A percentile compares a stretch with the other conserved stretches of the same genome.
Evolutionary conservation across 2,113 vertebrate species (phyloP).

Genomic region (Picathartes gymnocephalus): DNA sequence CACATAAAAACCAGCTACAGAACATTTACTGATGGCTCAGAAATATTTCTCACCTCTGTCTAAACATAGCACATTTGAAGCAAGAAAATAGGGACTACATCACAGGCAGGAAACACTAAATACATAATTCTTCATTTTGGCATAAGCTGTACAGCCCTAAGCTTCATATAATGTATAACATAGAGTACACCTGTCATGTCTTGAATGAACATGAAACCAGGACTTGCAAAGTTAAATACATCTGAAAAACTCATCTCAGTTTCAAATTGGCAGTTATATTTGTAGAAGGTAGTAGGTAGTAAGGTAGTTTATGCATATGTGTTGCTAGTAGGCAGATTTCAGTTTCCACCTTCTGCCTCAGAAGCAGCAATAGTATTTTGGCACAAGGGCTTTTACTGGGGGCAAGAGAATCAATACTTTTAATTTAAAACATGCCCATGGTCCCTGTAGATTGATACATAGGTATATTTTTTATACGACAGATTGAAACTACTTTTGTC

Average conservation of each 20-base stretch:
- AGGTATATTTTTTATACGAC: background rate
- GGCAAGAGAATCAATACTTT: background rate
- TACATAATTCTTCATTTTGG: constrained; percentile 64
- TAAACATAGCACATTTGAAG: constrained; percentile 60
- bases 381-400: background rate
- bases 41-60: constrained; percentile 68
- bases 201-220: constrained; percentile 50
- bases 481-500: background rate
- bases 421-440: background rate
- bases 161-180: constrained; percentile 34
- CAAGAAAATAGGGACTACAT: constrained; percentile 49
- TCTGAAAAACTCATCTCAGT: constrained; percentile 36
- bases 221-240: constrained; percentile 55
- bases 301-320: background rate
- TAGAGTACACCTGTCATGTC: constrained; percentile 36
- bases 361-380: background rate
- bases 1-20: background rate
- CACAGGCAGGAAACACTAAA: constrained; percentile 67
- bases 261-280: constrained; percentile 19
- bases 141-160: background rate
- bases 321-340: background rate
- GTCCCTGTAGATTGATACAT: background rate
- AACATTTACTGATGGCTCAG: constrained; percentile 55
- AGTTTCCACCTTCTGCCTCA: background rate
- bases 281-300: background rate